Evolutionary conservation across 2,888 invertebrate genomes (phyloP).

Genomic region (Chesias legatella): DNA sequence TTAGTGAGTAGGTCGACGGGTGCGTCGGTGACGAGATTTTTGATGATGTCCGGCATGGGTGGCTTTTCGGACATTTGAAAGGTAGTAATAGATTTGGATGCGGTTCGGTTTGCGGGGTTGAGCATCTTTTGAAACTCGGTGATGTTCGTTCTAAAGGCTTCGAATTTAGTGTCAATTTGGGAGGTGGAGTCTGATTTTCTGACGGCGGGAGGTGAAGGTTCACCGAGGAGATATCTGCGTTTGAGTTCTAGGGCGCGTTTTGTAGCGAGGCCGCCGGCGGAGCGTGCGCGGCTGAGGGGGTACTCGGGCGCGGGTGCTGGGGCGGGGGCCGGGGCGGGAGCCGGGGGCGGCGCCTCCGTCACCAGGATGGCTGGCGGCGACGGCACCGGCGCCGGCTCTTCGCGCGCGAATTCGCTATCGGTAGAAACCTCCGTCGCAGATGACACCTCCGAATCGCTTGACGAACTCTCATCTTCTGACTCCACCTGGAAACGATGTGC

Average conservation of each 20-base stretch:
- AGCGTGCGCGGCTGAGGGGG: conserved; percentile 89
- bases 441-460: conserved; percentile 85
- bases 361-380: conserved; percentile 89
- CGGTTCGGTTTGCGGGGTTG: conserved; percentile 89
- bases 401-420: conserved; percentile 94
- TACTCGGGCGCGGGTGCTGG: conserved; percentile 82
- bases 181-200: conserved; percentile 91
- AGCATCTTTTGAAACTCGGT: conserved; percentile 93
- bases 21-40: conserved; percentile 61
- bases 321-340: conserved; percentile 85
- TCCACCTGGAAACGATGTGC: conserved; percentile 60
- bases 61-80: conserved; percentile 62
- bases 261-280: conserved; percentile 92
- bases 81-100: conserved; percentile 56
- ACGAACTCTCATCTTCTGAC: conserved; percentile 79
- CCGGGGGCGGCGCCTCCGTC: conserved; percentile 89
- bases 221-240: conserved; percentile 90
- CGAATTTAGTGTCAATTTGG: conserved; percentile 90
- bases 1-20: conserved; percentile 65
- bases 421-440: conserved; percentile 96
- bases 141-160: conserved; percentile 91
- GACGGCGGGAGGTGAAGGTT: conserved; percentile 84
- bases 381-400: conserved; percentile 84
- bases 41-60: conserved; percentile 82
- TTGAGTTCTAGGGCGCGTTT: conserved; percentile 93